Evolutionary conservation across 2,888 invertebrate genomes (phyloP).

Genomic region (Papilio elwesi): DNA sequence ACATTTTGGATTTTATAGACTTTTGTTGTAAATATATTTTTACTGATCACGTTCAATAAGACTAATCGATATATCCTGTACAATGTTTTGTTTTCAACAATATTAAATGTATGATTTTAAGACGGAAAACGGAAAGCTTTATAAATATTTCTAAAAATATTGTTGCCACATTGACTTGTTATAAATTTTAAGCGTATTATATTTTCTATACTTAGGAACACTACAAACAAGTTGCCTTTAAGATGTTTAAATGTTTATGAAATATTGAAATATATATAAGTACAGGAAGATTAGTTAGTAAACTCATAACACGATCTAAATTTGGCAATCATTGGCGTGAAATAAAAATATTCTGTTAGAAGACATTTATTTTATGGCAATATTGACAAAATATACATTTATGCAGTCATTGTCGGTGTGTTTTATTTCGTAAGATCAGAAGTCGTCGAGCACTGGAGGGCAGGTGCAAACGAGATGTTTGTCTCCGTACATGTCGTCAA

Average conservation of each 20-base stretch:
- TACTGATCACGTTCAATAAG: constrained; percentile 17
- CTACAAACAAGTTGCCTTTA: constrained; percentile 79
- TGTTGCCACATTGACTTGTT: constrained; percentile 46
- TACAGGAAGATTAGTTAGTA: constrained; percentile 63
- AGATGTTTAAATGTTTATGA: constrained; percentile 62
- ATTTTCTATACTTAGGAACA: constrained; percentile 62
- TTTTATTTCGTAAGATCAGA: constrained; percentile 60
- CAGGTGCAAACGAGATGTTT: constrained; percentile 98
- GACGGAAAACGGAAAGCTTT: constrained; percentile 27
- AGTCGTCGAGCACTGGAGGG: constrained; percentile 94
- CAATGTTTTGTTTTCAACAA: constrained; percentile 19
- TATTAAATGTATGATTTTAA: constrained; percentile 7
- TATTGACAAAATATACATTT: constrained; percentile 71
- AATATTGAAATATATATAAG: constrained; percentile 50
- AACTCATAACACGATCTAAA: constrained; percentile 67
- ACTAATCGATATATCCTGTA: constrained; percentile 16
- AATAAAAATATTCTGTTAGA: constrained; percentile 61
- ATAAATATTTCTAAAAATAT: constrained; percentile 31
- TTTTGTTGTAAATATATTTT: constrained; percentile 33
- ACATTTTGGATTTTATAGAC: constrained; percentile 42
- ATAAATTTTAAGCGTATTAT: constrained; percentile 59
- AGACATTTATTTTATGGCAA: constrained; percentile 76
- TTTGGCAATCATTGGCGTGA: constrained; percentile 62
- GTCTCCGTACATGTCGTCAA: constrained; percentile 99
- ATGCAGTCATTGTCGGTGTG: constrained; percentile 55